These are phyloP conservation scores for Elymnias hypermnestra DNA, from an alignment of 1,140 invertebrate genomes.

Conservation along the genomic window DNA sequence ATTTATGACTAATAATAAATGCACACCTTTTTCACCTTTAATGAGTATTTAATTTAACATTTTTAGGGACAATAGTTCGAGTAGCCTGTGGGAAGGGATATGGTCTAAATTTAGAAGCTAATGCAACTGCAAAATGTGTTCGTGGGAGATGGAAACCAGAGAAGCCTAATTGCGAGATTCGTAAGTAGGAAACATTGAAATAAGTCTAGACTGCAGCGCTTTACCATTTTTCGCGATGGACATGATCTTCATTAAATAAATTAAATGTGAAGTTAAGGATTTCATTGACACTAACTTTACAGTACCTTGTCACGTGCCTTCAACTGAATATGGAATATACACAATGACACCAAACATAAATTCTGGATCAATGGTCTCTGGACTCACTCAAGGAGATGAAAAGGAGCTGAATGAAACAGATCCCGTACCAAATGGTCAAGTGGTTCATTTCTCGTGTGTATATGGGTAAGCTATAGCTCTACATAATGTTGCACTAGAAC, in stretches of 20 bases:
- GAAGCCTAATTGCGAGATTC: slow-evolving; percentile 84
- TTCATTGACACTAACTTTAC: too few relatives aligned
- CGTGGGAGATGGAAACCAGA: slow-evolving; percentile 88
- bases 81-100: slow-evolving; percentile 86
- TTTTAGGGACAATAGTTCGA: slow-evolving; percentile 80
- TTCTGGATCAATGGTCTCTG: slow-evolving; percentile 57
- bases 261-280: too few relatives aligned
- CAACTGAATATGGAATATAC: slow-evolving; percentile 80
- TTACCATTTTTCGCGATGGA: slow-evolving; percentile 1
- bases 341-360: slow-evolving; percentile 63
- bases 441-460: slow-evolving; percentile 81
- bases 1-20: neutral
- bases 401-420: slow-evolving; percentile 75
- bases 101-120: slow-evolving; percentile 82
- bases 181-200: too few relatives aligned
- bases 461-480: slow-evolving; percentile 77
- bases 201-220: too few relatives aligned
- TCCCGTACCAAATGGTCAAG: slow-evolving; percentile 79
- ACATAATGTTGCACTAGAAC: too few relatives aligned
- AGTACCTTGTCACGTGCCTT: slow-evolving; percentile 83
- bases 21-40: neutral
- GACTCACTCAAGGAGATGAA: slow-evolving; percentile 52
- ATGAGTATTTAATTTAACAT: slow-evolving; percentile 42
- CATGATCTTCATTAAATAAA: neutral
- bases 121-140: slow-evolving; percentile 86